Conservation (phyloP, 2,888 invertebrate genomes). For the Macroteleia sp. region DNA sequence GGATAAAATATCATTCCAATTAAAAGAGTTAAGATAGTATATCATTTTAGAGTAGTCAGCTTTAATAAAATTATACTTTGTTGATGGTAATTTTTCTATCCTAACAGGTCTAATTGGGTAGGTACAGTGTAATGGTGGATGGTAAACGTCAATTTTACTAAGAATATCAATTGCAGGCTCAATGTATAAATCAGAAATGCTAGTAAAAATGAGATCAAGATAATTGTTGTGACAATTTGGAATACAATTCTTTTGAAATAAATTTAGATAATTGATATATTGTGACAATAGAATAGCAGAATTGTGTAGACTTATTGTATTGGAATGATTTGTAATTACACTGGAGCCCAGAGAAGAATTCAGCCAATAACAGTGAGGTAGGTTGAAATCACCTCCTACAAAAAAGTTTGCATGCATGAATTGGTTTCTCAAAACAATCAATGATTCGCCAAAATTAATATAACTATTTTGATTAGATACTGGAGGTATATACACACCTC, state of each 20-base stretch:
- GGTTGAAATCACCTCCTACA: background rate
- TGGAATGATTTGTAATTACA: background rate
- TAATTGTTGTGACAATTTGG: background rate
- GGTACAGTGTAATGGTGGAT: background rate
- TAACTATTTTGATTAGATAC: background rate
- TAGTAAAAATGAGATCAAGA: background rate
- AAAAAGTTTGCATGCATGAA: background rate
- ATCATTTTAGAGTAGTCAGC: too few species aligned
- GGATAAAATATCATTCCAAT: too few species aligned
- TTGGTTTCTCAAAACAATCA: background rate
- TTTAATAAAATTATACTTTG: too few species aligned
- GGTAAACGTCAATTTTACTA: background rate
- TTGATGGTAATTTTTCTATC: too few species aligned
- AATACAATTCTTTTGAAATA: background rate
- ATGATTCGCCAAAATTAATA: background rate
- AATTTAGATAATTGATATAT: background rate
- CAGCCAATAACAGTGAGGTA: background rate
- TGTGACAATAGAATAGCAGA: background rate
- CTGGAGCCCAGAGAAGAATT: background rate
- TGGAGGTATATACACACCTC: conserved; percentile 3
- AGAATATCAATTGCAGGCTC: background rate
- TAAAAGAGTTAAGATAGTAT: too few species aligned
- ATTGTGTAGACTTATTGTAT: background rate
- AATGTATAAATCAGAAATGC: background rate
- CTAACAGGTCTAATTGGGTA: too few species aligned